Percentiles rank a stretch among this genome's conserved stretches.
These are phyloP conservation scores for Phocoena sinus DNA, from an alignment of 2,113 vertebrate genomes.

Conservation along the genomic window DNA sequence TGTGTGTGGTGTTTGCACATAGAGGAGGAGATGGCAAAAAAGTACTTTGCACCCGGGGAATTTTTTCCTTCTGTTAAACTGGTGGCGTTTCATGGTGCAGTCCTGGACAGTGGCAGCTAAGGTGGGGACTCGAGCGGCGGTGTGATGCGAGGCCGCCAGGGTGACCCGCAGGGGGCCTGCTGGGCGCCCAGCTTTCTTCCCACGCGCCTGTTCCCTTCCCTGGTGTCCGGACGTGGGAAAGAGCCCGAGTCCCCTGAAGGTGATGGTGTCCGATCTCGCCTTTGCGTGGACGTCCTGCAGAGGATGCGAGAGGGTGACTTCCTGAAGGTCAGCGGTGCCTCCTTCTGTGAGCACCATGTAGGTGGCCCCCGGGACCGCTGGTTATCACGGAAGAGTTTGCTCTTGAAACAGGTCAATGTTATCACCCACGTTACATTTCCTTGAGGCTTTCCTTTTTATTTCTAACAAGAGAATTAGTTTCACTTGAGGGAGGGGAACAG, in stretches of 20 bases:
- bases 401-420: background rate
- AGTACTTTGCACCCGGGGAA: background rate
- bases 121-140: rapidly evolving
- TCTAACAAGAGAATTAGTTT: background rate
- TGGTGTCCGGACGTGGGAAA: background rate
- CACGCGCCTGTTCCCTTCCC: background rate
- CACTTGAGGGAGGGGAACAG: no score
- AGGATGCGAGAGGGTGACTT: background rate
- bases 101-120: background rate
- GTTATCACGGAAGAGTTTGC: background rate
- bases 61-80: background rate
- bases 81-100: background rate
- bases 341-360: background rate
- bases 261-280: background rate
- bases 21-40: background rate
- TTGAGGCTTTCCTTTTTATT: background rate
- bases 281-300: background rate
- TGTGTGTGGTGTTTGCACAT: rapidly evolving
- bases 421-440: background rate
- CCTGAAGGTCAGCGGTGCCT: background rate
- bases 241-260: background rate
- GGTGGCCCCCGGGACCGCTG: background rate
- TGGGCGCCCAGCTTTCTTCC: background rate
- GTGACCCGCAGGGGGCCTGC: background rate
- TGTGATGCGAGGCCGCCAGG: rapidly evolving